Evolutionary conservation across 2,797 vertebrate species (phyloP).

Genomic region (Oreochromis grahami): DNA sequence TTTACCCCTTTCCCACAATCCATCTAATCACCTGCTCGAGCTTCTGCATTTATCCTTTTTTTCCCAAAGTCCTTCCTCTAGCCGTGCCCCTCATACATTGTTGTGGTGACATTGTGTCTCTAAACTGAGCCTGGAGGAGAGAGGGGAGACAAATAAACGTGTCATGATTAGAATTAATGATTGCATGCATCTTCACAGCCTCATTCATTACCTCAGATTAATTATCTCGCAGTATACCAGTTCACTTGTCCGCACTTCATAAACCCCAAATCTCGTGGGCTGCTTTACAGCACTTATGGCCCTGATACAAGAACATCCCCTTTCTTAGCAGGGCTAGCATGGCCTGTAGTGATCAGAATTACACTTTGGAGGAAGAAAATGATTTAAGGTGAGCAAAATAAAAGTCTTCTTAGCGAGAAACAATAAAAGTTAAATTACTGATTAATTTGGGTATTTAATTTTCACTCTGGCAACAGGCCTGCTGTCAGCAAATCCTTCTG

Average conservation of each 20-base stretch:
- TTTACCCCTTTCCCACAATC: neutral
- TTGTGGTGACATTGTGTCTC: slow-evolving; percentile 39
- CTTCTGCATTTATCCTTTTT: neutral
- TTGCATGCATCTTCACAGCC: slow-evolving; percentile 63
- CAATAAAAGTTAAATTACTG: neutral
- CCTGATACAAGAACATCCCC: neutral
- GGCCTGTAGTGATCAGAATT: neutral
- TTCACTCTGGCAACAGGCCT: neutral
- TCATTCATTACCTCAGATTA: slow-evolving; percentile 69
- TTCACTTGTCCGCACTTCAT: slow-evolving; percentile 68
- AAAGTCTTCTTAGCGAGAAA: neutral
- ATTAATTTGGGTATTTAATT: neutral
- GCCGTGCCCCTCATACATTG: slow-evolving; percentile 1
- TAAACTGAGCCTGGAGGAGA: slow-evolving; percentile 53
- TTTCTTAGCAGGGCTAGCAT: neutral
- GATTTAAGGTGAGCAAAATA: neutral
- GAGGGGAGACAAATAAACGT: slow-evolving; percentile 62
- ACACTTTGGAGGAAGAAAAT: neutral
- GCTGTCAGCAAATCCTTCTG: neutral
- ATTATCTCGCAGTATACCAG: slow-evolving; percentile 60
- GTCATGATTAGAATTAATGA: slow-evolving; percentile 68
- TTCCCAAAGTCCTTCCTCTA: rapidly evolving
- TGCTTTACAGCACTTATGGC: slow-evolving; percentile 13
- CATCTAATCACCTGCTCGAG: slow-evolving; percentile 31
- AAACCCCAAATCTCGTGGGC: slow-evolving; percentile 57